Percentiles rank a stretch among this genome's conserved stretches.
Conservation (phyloP, 2,113 vertebrate genomes). For the Pteruthius melanotis region DNA sequence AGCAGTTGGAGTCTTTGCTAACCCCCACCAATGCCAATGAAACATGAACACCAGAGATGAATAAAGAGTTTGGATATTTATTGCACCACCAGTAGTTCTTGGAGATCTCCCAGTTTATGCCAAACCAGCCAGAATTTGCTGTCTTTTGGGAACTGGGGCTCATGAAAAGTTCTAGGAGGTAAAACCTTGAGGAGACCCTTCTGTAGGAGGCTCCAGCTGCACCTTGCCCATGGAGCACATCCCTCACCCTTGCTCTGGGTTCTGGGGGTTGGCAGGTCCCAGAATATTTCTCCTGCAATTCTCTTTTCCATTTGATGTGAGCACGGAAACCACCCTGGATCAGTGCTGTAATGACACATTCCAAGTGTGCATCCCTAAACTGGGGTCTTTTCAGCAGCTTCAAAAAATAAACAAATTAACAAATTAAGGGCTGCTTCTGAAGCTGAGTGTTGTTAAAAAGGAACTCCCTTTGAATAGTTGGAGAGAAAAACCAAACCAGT, state of each 20-base stretch:
- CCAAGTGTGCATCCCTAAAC: not conserved
- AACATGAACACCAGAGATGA: not conserved
- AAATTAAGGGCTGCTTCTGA: not conserved
- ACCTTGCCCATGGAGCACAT: not conserved
- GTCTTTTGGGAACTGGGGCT: not conserved
- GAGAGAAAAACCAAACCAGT: not conserved
- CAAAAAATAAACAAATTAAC: not conserved
- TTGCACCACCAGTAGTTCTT: not conserved
- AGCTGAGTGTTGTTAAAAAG: not conserved
- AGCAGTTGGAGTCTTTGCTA: not conserved
- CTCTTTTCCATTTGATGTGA: not conserved
- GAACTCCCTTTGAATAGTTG: not conserved
- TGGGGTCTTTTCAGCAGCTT: not conserved
- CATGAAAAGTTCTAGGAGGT: not conserved
- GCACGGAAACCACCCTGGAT: not conserved
- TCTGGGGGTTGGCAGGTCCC: not conserved
- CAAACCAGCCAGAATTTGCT: not conserved
- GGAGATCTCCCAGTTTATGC: not conserved
- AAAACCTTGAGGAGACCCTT: not conserved
- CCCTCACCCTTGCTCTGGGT: not conserved
- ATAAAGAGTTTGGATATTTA: not conserved
- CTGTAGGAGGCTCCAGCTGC: not conserved
- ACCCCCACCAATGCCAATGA: not conserved
- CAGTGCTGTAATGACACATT: not conserved
- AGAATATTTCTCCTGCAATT: not conserved